These are phyloP conservation scores for Telmatherina bonti DNA, from an alignment of 2,797 vertebrate species.

Conservation along the genomic window DNA sequence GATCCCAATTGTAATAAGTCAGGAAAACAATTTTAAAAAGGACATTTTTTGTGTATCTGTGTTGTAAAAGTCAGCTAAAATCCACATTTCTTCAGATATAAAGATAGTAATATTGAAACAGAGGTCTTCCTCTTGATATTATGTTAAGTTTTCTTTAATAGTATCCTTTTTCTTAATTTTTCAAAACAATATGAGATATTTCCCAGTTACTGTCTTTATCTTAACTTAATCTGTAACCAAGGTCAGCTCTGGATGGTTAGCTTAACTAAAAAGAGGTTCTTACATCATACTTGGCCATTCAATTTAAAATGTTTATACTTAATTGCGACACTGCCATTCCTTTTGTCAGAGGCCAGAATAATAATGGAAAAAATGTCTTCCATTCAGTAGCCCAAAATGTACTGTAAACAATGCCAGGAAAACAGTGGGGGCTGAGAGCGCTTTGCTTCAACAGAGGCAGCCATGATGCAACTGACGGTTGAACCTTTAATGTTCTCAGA, in stretches of 20 bases:
- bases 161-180: too few relatives aligned
- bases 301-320: slow-evolving; percentile 23
- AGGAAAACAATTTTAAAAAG: not conserved
- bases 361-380: slow-evolving; percentile 55
- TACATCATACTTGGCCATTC: slow-evolving; percentile 5
- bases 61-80: not conserved
- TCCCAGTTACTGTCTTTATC: not conserved
- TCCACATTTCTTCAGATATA: not conserved
- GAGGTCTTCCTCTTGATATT: not conserved
- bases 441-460: slow-evolving; percentile 56
- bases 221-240: not conserved
- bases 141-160: not conserved
- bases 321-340: slow-evolving; percentile 36
- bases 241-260: not conserved
- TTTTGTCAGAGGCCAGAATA: slow-evolving; percentile 42
- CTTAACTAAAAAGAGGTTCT: not conserved
- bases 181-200: too few relatives aligned
- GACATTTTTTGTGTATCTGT: not conserved
- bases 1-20: not conserved
- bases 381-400: slow-evolving; percentile 60
- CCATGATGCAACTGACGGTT: slow-evolving; percentile 51
- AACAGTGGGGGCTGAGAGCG: slow-evolving; percentile 52
- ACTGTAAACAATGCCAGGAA: slow-evolving; percentile 75
- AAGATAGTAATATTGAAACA: not conserved
- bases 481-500: slow-evolving; percentile 58